These are phyloP conservation scores for Phocides pigmalion DNA, from an alignment of 1,140 invertebrate species.

Conservation along the genomic window DNA sequence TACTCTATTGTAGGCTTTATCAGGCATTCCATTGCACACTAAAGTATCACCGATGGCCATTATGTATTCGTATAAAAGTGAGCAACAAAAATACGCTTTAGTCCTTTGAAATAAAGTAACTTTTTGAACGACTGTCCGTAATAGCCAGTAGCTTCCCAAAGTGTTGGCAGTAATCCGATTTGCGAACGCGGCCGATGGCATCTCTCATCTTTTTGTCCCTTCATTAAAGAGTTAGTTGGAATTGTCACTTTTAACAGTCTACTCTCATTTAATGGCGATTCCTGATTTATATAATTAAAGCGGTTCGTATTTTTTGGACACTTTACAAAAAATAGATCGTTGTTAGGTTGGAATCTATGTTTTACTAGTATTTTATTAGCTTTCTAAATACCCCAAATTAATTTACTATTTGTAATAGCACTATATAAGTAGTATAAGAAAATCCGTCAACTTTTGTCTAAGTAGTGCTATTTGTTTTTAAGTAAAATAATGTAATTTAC, in stretches of 20 bases:
- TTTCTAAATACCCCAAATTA: no score
- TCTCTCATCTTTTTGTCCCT: constrained; percentile 22
- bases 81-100: neutral
- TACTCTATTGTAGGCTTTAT: neutral
- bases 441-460: no score
- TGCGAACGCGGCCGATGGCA: constrained; percentile 13
- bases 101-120: neutral
- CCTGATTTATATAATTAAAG: no score
- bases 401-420: no score
- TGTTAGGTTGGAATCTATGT: no score
- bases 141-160: constrained; percentile 4
- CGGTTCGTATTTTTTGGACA: no score
- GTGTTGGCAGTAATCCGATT: constrained; percentile 30
- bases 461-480: no score
- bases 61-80: neutral
- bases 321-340: no score
- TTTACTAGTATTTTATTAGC: no score
- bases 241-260: constrained; percentile 7
- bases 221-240: constrained; percentile 16
- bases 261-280: constrained; percentile 9
- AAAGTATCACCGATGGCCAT: neutral
- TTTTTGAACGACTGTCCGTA: neutral
- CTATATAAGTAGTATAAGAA: no score
- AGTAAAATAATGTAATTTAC: no score
- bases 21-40: no score